These are phyloP conservation scores for Aurelia aurita complex sp. Pacific DNA, from an alignment of 30 jellyfish, hydroid and myxozoan genomes.

Conservation along the genomic window DNA sequence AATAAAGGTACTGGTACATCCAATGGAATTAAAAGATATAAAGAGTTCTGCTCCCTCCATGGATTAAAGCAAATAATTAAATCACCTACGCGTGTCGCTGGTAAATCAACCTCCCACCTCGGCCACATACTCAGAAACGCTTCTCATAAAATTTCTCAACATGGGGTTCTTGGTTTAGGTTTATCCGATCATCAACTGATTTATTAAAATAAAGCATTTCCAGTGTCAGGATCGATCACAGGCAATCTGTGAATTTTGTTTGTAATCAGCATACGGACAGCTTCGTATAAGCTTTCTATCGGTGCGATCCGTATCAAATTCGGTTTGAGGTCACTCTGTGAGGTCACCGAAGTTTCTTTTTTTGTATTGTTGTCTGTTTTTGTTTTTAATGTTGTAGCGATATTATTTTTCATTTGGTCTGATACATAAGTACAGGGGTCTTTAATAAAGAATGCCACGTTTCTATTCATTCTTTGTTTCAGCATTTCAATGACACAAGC, in stretches of 20 bases:
- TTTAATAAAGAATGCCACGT: neutral
- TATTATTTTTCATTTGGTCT: neutral
- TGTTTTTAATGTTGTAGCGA: neutral
- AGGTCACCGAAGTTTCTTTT: neutral
- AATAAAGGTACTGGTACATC: no score
- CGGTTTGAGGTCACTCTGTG: neutral
- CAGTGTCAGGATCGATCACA: constrained; percentile 90
- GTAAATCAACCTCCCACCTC: no score
- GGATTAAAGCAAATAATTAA: no score
- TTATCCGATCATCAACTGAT: no score
- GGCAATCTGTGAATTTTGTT: constrained; percentile 96
- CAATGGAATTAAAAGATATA: no score
- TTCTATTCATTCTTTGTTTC: neutral
- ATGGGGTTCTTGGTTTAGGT: no score
- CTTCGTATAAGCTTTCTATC: constrained; percentile 63
- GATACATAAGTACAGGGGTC: neutral
- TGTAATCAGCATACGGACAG: constrained; percentile 78
- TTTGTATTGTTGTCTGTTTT: no score
- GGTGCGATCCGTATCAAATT: neutral
- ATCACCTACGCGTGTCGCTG: no score
- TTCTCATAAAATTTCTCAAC: no score
- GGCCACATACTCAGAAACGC: no score
- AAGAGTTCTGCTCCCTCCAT: no score
- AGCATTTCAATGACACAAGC: neutral
- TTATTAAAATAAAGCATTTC: constrained; percentile 67